phyloP scores from a whole-genome alignment of 1,140 invertebrate species.

The Zaprionus taronus region DNA sequence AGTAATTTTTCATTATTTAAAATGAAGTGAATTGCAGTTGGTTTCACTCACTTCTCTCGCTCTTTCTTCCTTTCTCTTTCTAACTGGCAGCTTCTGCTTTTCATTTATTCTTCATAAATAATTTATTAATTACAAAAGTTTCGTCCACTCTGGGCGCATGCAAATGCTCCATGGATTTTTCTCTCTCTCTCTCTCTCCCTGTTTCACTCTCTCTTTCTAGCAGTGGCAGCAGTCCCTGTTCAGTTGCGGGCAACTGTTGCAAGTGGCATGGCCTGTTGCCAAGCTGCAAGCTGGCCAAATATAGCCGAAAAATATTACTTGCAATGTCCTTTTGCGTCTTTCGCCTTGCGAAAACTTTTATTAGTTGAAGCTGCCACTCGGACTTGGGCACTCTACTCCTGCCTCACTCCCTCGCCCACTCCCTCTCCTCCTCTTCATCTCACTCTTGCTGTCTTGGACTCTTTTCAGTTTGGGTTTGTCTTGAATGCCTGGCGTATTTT shows the following conservation, averaged over 20 bases:
- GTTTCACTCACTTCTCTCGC: slow-evolving; percentile 4
- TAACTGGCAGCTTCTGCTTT: slow-evolving; percentile 53
- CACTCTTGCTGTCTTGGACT: neutral
- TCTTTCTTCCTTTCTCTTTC: slow-evolving; percentile 7
- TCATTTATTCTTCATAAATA: slow-evolving; percentile 79
- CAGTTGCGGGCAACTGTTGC: slow-evolving; percentile 69
- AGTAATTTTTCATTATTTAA: slow-evolving; percentile 82
- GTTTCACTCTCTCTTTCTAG: neutral
- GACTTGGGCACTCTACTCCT: slow-evolving; percentile 16
- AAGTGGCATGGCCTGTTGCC: slow-evolving; percentile 60
- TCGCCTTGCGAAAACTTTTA: slow-evolving; percentile 73
- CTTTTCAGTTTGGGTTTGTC: slow-evolving; percentile 28
- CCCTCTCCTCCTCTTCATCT: slow-evolving; percentile 3
- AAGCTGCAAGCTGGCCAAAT: slow-evolving; percentile 43
- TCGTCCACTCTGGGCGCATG: slow-evolving; percentile 69
- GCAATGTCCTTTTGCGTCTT: slow-evolving; percentile 77
- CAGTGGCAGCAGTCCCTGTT: neutral
- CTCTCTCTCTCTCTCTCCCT: neutral
- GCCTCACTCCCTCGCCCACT: slow-evolving; percentile 14
- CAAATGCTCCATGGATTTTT: slow-evolving; percentile 51
- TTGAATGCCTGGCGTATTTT: slow-evolving; percentile 65
- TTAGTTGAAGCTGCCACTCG: slow-evolving; percentile 70
- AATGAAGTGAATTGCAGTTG: slow-evolving; percentile 79
- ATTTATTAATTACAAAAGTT: slow-evolving; percentile 83
- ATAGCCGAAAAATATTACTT: slow-evolving; percentile 70